A percentile compares a stretch with the other conserved stretches of the same genome.
These are phyloP conservation scores for Elephantulus edwardii DNA, from an alignment of 2,113 vertebrate genomes.

Conservation along the genomic window DNA sequence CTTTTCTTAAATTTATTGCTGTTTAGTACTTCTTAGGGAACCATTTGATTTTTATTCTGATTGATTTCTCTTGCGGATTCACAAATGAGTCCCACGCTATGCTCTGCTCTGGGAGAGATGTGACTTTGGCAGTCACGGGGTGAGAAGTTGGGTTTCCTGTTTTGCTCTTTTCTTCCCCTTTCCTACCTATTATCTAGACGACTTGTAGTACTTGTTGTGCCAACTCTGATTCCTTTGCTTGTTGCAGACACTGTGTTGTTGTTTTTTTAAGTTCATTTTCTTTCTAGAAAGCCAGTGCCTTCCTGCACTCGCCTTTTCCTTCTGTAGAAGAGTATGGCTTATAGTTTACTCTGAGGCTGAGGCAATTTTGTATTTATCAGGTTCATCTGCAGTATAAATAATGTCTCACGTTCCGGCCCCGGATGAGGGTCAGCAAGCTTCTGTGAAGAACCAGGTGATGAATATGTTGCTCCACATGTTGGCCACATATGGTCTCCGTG, in stretches of 20 bases:
- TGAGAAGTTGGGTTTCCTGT: neutral
- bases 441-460: conserved; percentile 6
- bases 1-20: neutral
- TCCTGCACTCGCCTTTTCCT: neutral
- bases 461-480: conserved; percentile 15
- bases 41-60: neutral
- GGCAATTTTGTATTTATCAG: neutral
- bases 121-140: neutral
- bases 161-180: neutral
- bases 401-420: neutral
- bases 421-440: neutral
- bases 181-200: neutral
- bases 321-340: neutral
- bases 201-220: neutral
- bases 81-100: neutral
- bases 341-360: neutral
- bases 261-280: neutral
- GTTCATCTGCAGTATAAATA: neutral
- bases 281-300: neutral
- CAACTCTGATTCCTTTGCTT: neutral
- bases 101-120: neutral
- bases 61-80: neutral
- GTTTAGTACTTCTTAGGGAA: neutral
- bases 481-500: neutral
- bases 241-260: neutral